phyloP scores from a whole-genome alignment of 2,113 vertebrate species.

The Platanista minor region DNA sequence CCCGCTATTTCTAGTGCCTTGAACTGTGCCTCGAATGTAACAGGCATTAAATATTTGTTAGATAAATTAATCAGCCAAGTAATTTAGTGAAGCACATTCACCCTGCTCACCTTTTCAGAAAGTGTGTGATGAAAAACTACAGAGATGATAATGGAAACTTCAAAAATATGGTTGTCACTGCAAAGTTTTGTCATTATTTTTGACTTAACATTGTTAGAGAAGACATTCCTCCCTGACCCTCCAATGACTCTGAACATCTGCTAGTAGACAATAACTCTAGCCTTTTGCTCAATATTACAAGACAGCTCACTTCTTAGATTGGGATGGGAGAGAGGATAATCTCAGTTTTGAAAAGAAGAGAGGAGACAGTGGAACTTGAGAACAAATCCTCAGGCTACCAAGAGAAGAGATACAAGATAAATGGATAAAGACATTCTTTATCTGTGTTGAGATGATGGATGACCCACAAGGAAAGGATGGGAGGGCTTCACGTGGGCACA shows the following conservation, averaged over 20 bases:
- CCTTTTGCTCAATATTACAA: neutral
- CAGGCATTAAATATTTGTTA: neutral
- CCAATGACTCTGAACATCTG: neutral
- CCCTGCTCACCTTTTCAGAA: neutral
- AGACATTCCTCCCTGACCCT: neutral
- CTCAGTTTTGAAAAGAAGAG: neutral
- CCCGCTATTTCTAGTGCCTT: neutral
- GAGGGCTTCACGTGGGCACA: neutral
- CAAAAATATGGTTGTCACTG: neutral
- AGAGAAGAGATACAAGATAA: neutral
- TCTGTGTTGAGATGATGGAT: neutral
- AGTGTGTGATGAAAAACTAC: neutral
- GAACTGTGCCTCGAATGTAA: neutral
- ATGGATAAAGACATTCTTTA: neutral
- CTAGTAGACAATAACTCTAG: neutral
- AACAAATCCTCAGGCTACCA: neutral
- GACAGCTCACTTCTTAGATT: neutral
- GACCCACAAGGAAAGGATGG: neutral
- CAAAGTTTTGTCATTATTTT: neutral
- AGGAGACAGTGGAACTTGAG: neutral
- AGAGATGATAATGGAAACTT: neutral
- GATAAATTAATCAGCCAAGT: neutral
- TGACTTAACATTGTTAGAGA: neutral
- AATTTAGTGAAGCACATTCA: neutral
- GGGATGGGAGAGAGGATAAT: neutral